Percentiles rank a stretch among this genome's conserved stretches.
Conservation (phyloP, 2,113 vertebrate genomes). For the Rhegmatorhina hoffmannsi region DNA sequence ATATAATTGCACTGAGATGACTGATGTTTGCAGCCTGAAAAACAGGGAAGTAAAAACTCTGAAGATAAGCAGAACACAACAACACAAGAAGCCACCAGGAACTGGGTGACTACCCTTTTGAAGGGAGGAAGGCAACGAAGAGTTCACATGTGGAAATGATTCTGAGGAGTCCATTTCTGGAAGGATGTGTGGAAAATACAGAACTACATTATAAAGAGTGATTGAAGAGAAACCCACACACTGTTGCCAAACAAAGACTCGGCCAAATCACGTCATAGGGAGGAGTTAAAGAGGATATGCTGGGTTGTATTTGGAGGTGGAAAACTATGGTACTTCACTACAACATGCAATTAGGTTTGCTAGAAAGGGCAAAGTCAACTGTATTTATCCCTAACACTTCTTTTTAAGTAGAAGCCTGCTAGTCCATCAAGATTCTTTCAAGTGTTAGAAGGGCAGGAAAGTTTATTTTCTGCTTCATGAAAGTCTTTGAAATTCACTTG, state of each 20-base stretch:
- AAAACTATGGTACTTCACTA: not conserved
- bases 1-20: not conserved
- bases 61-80: not conserved
- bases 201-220: not conserved
- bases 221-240: not conserved
- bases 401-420: not conserved
- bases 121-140: not conserved
- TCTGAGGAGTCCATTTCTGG: conserved; percentile 24
- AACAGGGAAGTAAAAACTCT: not conserved
- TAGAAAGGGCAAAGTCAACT: not conserved
- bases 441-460: not conserved
- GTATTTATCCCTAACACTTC: not conserved
- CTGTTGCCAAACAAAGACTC: conserved; percentile 9
- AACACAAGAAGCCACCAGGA: not conserved
- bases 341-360: not conserved
- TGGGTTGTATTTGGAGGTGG: not conserved
- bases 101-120: not conserved
- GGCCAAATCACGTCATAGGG: conserved; percentile 1
- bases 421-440: not conserved
- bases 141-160: not conserved
- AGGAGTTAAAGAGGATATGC: not conserved
- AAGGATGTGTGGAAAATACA: conserved; percentile 44
- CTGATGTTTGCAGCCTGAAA: not conserved
- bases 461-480: not conserved
- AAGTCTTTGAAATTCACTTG: not conserved